Evolutionary conservation across 2,888 invertebrate species (phyloP), one percentile per base, ranked within the genome.

Genomic region (Chrysopilus asiliformis): DNA sequence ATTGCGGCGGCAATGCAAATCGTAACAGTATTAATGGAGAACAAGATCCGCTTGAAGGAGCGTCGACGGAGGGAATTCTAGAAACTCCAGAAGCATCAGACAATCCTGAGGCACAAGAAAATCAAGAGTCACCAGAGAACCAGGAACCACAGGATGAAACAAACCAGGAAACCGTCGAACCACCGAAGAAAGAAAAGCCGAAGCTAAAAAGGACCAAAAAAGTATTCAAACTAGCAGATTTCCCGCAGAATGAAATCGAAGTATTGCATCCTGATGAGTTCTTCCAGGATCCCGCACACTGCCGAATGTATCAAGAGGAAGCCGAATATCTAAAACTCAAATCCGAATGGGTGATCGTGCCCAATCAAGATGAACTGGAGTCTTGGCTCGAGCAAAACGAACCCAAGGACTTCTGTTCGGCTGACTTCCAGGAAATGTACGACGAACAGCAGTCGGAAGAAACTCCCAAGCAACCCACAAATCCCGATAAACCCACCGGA

Each of bases 281-380:
- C 47, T 61, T 61, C 40, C 52, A 58, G 17, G 60, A 61, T 53
- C 58, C 61, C n/a, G 56, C 55, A 10, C 59, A 60, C 42, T 58
- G 62, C 27, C 52, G 49, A 1, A 52, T 52, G 35, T 58, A 61
- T 43, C 53, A 50, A 34, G 60, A 60, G 42, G 62, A 62, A 40
- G 58, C 49, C 1, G 32, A 50, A 3, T 55, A 58, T 34, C 47
- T 61, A 1, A 45, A 50, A 36, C 49, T 61, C 7, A 57, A 60
- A 54, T 50, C 57, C 20, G 61, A 60, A n/a, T 62, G 58, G 58
- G 60, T 53, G 39, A 56, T 62, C 12, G 45, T 62, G 4, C 53
- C 57, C 32, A 47, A 51, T 46, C 57, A 58, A 15, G 22, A 32
- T 8, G 18, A 32, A 17, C 12, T n/a, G 3, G 26, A 15, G 27